These are phyloP conservation scores for Xanthorhoe spadicearia DNA, from an alignment of 2,888 invertebrate genomes.

Conservation along the genomic window DNA sequence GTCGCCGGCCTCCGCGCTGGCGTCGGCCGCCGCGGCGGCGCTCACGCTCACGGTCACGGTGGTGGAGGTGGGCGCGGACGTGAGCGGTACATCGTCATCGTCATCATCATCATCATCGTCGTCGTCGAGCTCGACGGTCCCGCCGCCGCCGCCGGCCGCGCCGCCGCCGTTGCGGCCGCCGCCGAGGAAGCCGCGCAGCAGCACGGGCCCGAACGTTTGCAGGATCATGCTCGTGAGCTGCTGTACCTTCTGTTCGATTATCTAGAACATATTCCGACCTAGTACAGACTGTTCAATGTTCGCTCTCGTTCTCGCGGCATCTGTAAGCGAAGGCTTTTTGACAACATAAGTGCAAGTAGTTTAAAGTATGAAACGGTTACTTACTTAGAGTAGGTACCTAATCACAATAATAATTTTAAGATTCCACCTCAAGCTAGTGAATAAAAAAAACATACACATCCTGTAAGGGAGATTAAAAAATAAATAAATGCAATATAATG, in stretches of 20 bases:
- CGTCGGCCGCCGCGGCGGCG: constrained; percentile 25
- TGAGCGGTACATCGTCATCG: constrained; percentile 77
- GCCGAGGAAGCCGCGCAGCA: constrained; percentile 87
- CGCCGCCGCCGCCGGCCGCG: constrained; percentile 64
- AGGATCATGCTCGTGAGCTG: constrained; percentile 89
- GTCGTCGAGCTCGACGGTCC: constrained; percentile 82
- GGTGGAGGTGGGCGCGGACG: constrained; percentile 40
- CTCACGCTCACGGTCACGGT: constrained; percentile 39
- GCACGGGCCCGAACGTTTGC: constrained; percentile 90
- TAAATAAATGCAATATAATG: too few species aligned
- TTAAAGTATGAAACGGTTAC: too few species aligned
- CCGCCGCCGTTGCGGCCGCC: constrained; percentile 70
- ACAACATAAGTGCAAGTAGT: background rate
- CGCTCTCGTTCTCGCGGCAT: constrained; percentile 8
- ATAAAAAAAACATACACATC: too few species aligned
- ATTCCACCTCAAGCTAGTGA: too few species aligned
- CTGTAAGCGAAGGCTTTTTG: constrained; percentile 24
- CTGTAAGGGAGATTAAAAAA: too few species aligned
- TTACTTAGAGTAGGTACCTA: too few species aligned
- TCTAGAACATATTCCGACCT: constrained; percentile 83
- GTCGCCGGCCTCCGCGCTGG: constrained; percentile 19
- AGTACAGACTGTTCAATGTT: constrained; percentile 44
- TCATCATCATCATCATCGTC: constrained; percentile 84
- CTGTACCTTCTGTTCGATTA: constrained; percentile 91
- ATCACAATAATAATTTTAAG: too few species aligned